A percentile compares a stretch with the other conserved stretches of the same genome.
Evolutionary conservation across 2,113 vertebrate species (phyloP).

Genomic region (Etia nguti): DNA sequence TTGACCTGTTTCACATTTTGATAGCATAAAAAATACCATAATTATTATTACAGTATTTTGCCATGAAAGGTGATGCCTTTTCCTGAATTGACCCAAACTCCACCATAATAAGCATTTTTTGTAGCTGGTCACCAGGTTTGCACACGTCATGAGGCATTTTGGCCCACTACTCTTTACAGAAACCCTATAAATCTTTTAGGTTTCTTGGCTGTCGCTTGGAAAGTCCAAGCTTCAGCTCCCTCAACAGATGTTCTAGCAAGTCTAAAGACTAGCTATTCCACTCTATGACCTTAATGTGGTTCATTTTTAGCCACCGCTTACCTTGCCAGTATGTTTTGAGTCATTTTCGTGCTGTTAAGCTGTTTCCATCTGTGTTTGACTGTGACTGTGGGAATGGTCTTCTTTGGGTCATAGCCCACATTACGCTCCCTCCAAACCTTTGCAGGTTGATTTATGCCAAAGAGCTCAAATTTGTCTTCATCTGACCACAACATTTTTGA

Average conservation of each 20-base stretch:
- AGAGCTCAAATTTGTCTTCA: not conserved
- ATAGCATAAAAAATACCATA: not conserved
- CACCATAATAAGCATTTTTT: not conserved
- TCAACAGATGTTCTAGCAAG: not conserved
- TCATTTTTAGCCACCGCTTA: no score
- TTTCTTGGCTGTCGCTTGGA: not conserved
- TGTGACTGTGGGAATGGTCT: no score
- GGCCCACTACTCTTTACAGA: not conserved
- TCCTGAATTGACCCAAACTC: not conserved
- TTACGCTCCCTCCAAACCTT: no score
- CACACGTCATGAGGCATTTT: not conserved
- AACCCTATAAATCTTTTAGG: not conserved
- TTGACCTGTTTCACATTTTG: not conserved
- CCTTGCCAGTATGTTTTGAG: no score
- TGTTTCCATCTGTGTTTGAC: no score
- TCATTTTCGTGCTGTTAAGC: no score
- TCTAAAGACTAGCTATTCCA: not conserved
- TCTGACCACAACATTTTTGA: not conserved
- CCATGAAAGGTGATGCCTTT: not conserved
- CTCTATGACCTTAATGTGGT: not conserved
- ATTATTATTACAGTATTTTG: fast-evolving
- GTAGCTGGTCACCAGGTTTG: not conserved
- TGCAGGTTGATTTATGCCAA: no score
- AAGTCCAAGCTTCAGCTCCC: not conserved
- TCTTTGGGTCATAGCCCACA: no score